Evolutionary conservation across 1,140 invertebrate genomes (phyloP).

Genomic region (Zaprionus camerounensis): DNA sequence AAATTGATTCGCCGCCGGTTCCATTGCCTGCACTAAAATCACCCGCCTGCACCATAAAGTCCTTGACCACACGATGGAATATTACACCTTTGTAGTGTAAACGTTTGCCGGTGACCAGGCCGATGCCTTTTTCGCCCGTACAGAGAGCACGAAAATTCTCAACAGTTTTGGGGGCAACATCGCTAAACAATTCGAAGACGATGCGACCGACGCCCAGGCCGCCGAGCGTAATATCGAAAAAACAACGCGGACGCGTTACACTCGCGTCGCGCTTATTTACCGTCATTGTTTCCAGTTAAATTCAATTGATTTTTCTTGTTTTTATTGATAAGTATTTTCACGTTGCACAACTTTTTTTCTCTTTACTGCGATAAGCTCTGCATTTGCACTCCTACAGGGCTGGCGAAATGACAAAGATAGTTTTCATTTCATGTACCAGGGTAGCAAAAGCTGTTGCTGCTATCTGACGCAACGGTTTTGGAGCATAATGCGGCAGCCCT

Average conservation of each 20-base stretch:
- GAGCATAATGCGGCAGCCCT: neutral
- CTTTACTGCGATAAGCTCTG: conserved; percentile 24
- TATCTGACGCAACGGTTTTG: no score
- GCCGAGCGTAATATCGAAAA: conserved; percentile 97
- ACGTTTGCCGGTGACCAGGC: conserved; percentile 89
- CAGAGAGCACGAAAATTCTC: conserved; percentile 97
- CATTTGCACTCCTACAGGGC: conserved; percentile 33
- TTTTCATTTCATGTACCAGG: conserved; percentile 3
- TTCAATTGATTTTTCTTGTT: conserved; percentile 15
- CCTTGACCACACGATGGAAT: conserved; percentile 96
- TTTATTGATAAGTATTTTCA: conserved; percentile 24
- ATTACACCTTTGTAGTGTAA: conserved; percentile 92
- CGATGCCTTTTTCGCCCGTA: conserved; percentile 94
- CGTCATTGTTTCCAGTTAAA: conserved; percentile 63
- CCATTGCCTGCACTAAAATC: conserved; percentile 96
- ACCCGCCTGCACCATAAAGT: conserved; percentile 96
- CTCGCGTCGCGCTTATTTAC: conserved; percentile 72
- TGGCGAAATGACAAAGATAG: conserved; percentile 5
- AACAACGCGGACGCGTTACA: conserved; percentile 88
- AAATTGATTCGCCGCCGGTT: conserved; percentile 95
- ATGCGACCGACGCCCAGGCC: conserved; percentile 94
- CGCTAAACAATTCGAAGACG: conserved; percentile 96
- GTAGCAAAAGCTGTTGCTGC: neutral
- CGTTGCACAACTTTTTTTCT: conserved; percentile 50
- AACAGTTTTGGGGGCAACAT: conserved; percentile 96